Conservation (phyloP, 1,140 invertebrate genomes). For the Cyrtorhinus lividipennis region DNA sequence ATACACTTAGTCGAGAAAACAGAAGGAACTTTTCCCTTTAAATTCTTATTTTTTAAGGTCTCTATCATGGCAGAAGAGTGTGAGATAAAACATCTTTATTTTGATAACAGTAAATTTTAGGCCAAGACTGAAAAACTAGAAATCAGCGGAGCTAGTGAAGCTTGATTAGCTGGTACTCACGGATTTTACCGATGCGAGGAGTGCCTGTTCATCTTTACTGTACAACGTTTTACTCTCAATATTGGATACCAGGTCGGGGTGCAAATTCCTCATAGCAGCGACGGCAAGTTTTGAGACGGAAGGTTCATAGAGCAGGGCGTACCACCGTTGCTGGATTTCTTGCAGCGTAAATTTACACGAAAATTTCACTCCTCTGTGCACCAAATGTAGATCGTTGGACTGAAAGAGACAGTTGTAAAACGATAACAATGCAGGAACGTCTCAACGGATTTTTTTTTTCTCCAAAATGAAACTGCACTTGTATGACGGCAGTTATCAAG, state of each 20-base stretch:
- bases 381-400: constrained; percentile 72
- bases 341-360: constrained; percentile 86
- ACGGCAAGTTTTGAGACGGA: constrained; percentile 73
- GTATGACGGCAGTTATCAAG: constrained; percentile 82
- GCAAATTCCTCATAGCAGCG: constrained; percentile 81
- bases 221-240: constrained; percentile 81
- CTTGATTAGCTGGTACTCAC: too few species aligned
- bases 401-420: constrained; percentile 33
- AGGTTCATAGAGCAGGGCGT: constrained; percentile 84
- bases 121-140: too few species aligned
- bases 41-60: too few species aligned
- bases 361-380: constrained; percentile 88
- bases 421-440: not conserved
- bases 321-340: constrained; percentile 92
- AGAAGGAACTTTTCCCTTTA: too few species aligned
- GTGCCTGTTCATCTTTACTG: constrained; percentile 74
- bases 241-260: constrained; percentile 72
- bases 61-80: too few species aligned
- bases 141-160: too few species aligned
- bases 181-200: constrained; percentile 66
- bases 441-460: not conserved
- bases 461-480: constrained; percentile 38
- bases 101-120: too few species aligned
- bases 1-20: not conserved
- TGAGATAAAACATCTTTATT: too few species aligned